These are phyloP conservation scores for Andrena trimmerana DNA, from an alignment of 2,888 invertebrate genomes.

Conservation along the genomic window DNA sequence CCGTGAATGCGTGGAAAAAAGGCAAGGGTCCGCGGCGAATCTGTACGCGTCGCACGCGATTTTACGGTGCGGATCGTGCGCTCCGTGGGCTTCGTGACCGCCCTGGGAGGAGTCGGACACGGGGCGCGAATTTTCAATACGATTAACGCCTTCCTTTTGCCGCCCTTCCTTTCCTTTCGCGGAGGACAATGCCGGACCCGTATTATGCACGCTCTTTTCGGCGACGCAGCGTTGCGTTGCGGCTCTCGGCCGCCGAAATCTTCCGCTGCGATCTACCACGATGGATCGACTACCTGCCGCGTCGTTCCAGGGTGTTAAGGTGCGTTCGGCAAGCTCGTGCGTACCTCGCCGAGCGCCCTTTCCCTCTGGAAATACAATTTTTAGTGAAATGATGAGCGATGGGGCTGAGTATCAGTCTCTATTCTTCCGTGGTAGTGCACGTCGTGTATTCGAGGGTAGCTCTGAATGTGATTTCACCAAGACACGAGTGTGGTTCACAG, in stretches of 20 bases:
- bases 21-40: slow-evolving; percentile 31
- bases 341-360: neutral
- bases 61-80: slow-evolving; percentile 67
- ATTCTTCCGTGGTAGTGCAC: no score
- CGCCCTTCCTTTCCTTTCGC: slow-evolving; percentile 61
- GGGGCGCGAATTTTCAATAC: slow-evolving; percentile 77
- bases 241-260: slow-evolving; percentile 34
- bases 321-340: slow-evolving; percentile 15
- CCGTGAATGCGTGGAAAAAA: slow-evolving; percentile 17
- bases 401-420: no score
- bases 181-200: slow-evolving; percentile 73
- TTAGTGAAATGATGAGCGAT: neutral
- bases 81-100: slow-evolving; percentile 26
- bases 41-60: slow-evolving; percentile 58
- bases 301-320: slow-evolving; percentile 41
- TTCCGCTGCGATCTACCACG: slow-evolving; percentile 43
- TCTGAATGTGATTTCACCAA: no score
- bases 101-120: slow-evolving; percentile 68
- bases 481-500: neutral
- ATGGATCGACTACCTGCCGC: slow-evolving; percentile 62
- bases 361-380: neutral
- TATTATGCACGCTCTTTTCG: slow-evolving; percentile 77
- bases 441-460: no score
- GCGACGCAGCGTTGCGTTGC: slow-evolving; percentile 38
- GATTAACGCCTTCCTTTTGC: slow-evolving; percentile 71